Evolutionary conservation across 2,888 invertebrate species (phyloP), one percentile per base, ranked within the genome.

Genomic region (Nasonia oneida): DNA sequence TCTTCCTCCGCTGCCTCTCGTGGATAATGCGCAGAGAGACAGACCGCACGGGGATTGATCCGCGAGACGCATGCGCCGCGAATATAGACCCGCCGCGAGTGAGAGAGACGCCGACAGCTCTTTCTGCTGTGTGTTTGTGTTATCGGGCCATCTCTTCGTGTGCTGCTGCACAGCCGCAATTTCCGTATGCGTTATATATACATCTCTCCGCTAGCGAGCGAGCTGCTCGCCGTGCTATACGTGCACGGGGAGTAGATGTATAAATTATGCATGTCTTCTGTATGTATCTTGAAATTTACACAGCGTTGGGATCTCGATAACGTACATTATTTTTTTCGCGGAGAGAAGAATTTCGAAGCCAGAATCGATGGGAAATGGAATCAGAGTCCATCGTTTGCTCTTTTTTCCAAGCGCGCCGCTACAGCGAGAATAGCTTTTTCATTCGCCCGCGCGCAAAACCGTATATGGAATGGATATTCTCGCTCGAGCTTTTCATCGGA

Each of bases 21-120:
- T 57, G n/a, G 57, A 57, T 57, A 57, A 57, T 57, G 57, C 57
- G 57, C 57, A 81, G 64, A 75, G 50, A 75, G 15, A 80, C 12
- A 67, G 29, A 33, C 29, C 29, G 61, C 57, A 3, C n/a, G 73
- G 70, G n/a, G 84, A 87, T 85, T 85, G 87, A 85, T 86, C 83
- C 71, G 53, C 15, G 83, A 71, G 74, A 84, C 86, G 86, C 86
- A 87, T 87, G 86, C 86, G 86, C 86, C 77, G 53, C 37, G 77
- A 67, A 70, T 84, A 74, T 79, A 86, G 79, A 82, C 82, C 83
- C 89, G 89, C 78, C 89, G 89, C 75, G 79, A 47, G 64, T 39
- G 76, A 76, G 75, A 50, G 76, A 10, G 29, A 75, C 23, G 29
- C 6, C 42, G 10, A 12, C n/a, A 57, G 61, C 50, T 5, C 15